Base-by-base conservation (phyloP, 2,888 invertebrate genomes). In the Orthonevra nobilis region DNA sequence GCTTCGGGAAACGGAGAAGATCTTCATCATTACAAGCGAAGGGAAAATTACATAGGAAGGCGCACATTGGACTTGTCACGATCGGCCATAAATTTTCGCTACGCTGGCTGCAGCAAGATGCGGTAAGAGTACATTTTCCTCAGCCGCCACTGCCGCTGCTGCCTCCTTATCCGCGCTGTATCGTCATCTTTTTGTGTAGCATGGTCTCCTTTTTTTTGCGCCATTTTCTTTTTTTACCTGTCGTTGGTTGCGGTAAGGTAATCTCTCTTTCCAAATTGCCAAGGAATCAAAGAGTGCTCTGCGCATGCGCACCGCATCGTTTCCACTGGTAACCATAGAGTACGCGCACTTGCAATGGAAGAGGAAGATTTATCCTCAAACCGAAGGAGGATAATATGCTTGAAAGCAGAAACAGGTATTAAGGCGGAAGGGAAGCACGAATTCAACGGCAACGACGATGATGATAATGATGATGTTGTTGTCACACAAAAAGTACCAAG, bases 1-100 rank as follows among this genome's bases (percentile, higher is more conserved):
- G 52, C 61, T 63, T 63, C 48, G 60, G 34, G 54, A 66, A 79
- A 68, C 52, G 34, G 50, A 66, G 69, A 81, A 81, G 79, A 77
- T 70, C 81, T 75, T 73, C 68, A 81, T 69, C 68, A 79, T 79
- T 73, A 79, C 79, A 60, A 66, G 79, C 79, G 79, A 77, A 69
- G 81, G 70, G 82, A 74, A 83, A 83, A 83, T 83, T 83, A 82
- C 75, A 83, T 81, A 83, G 82, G 81, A 83, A 82, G 81, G 81
- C 73, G 79, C 79, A 79, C 79, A 77, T 73, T 69, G 81, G 81
- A 83, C 81, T 83, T 83, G 83, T 83, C 83, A 83, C 83, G 83
- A 83, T 79, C 81, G 70, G 75, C 81, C 82, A 82, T 82, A 82
- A 83, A 83, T 83, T 82, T 82, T 73, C 77, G 60, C 72, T 79